Percentiles rank a stretch among this genome's conserved stretches.
These are phyloP conservation scores for Urocolius indicus DNA, from an alignment of 2,113 vertebrate species.

Conservation along the genomic window DNA sequence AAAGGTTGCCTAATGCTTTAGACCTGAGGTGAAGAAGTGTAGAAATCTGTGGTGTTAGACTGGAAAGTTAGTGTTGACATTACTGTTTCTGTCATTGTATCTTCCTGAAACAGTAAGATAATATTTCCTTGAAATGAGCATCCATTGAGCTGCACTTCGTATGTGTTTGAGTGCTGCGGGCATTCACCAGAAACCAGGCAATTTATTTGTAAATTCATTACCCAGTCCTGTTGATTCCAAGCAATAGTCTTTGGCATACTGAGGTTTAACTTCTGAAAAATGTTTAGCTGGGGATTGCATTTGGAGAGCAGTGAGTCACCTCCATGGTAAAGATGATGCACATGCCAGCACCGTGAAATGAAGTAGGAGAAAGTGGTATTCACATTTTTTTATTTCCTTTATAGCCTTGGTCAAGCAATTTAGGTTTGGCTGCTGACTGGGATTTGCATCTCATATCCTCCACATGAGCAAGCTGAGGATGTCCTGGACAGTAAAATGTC, in stretches of 20 bases:
- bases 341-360: fast-evolving
- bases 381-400: not conserved
- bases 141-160: not conserved
- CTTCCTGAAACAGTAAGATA: not conserved
- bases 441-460: not conserved
- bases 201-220: not conserved
- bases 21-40: not conserved
- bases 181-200: not conserved
- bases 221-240: not conserved
- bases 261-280: not conserved
- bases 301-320: fast-evolving
- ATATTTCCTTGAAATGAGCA: not conserved
- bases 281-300: fast-evolving
- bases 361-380: fast-evolving
- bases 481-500: fast-evolving
- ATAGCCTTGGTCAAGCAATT: not conserved
- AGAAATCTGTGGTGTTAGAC: not conserved
- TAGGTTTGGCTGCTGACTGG: fast-evolving
- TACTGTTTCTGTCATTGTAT: not conserved
- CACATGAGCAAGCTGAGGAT: fast-evolving
- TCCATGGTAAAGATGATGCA: fast-evolving
- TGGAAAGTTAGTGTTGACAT: not conserved
- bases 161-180: not conserved
- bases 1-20: not conserved
- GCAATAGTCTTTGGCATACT: too few species aligned